Percentiles rank a stretch among this genome's conserved stretches.
Evolutionary conservation across 2,888 invertebrate genomes (phyloP).

Genomic region (Epiblema foenella): DNA sequence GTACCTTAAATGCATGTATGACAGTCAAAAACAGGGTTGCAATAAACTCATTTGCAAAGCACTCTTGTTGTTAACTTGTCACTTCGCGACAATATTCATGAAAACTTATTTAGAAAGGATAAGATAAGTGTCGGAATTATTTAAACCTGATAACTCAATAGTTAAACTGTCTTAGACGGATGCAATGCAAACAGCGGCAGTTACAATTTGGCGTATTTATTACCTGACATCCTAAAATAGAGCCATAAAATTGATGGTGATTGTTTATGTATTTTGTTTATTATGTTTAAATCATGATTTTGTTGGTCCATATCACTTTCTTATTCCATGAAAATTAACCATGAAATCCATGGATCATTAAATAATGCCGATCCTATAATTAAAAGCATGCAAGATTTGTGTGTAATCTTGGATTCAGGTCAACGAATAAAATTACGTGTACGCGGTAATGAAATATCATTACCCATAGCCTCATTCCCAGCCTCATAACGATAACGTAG

Average conservation of each 20-base stretch:
- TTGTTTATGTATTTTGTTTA: no score
- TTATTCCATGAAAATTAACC: not conserved
- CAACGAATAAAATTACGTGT: conserved; percentile 15
- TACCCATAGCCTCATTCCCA: conserved; percentile 17
- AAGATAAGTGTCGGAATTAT: not conserved
- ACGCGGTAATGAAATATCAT: conserved; percentile 29
- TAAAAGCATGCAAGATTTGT: conserved; percentile 6
- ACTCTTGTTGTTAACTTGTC: not conserved
- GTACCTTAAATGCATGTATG: no score
- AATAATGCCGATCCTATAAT: not conserved
- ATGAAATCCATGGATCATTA: not conserved
- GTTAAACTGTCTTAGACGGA: no score
- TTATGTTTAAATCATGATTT: no score
- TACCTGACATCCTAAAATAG: not conserved
- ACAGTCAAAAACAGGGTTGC: not conserved
- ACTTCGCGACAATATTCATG: not conserved
- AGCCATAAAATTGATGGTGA: no score
- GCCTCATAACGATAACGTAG: conserved; percentile 25
- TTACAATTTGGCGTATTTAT: no score
- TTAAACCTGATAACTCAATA: no score
- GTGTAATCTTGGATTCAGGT: conserved; percentile 16
- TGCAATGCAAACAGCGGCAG: no score
- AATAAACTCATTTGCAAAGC: not conserved
- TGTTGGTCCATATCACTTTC: not conserved
- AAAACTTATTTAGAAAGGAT: no score